phyloP scores from a whole-genome alignment of 2,113 vertebrate species.

The Albula glossodonta region DNA sequence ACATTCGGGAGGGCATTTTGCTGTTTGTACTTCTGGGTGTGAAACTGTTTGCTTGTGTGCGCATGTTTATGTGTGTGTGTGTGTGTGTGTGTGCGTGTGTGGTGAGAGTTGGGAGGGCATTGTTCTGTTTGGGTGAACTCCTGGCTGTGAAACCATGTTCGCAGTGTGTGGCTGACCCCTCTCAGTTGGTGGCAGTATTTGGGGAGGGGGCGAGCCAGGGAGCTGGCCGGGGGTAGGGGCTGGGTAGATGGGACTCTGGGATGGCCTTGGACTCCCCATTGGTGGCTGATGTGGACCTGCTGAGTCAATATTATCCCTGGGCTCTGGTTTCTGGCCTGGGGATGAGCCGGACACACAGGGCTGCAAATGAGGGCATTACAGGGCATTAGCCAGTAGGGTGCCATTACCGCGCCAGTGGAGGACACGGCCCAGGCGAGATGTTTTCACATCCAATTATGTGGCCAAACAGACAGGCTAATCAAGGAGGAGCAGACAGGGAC shows the following conservation, averaged over 20 bases:
- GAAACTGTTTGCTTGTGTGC: background rate
- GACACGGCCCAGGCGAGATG: background rate
- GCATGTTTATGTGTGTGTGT: background rate
- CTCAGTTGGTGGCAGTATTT: background rate
- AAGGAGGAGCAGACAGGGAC: background rate
- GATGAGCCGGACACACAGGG: constrained; percentile 4
- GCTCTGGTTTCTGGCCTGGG: constrained; percentile 24
- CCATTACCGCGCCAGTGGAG: background rate
- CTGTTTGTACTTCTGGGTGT: background rate
- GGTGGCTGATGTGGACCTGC: constrained; percentile 24
- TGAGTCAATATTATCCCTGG: constrained; percentile 34
- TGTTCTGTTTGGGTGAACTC: background rate
- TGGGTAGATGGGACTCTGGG: background rate
- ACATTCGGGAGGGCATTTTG: background rate
- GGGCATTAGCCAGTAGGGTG: constrained; percentile 2
- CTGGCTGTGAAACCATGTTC: background rate
- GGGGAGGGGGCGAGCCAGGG: background rate
- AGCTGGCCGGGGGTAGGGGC: background rate
- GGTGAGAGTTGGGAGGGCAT: no score
- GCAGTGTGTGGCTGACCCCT: background rate
- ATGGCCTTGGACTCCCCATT: background rate
- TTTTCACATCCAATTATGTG: constrained; percentile 24
- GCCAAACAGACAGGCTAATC: constrained; percentile 26
- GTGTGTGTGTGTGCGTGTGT: background rate
- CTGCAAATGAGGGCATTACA: constrained; percentile 1